Conservation (phyloP, 2,888 invertebrate genomes). For the Fragum fragum region DNA sequence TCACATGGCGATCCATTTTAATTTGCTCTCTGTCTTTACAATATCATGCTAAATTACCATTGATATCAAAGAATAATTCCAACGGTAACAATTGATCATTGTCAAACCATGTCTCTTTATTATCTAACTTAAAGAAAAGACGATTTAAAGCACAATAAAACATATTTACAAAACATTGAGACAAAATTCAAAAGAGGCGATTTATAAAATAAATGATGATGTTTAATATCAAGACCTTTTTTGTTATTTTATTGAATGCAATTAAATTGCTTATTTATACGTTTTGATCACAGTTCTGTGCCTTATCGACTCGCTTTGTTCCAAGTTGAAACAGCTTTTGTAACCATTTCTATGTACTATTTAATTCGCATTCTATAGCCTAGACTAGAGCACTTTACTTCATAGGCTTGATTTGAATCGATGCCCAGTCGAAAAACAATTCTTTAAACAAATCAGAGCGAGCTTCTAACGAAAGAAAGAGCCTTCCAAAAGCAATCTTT, state of each 20-base stretch:
- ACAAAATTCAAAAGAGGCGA: slow-evolving; percentile 8
- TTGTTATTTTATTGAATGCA: slow-evolving; percentile 63
- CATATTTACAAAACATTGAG: slow-evolving; percentile 18
- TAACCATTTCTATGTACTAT: slow-evolving; percentile 51
- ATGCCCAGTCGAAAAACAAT: too few species aligned
- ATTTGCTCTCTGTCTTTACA: too few species aligned
- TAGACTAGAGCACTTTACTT: slow-evolving; percentile 28
- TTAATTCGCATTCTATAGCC: slow-evolving; percentile 57
- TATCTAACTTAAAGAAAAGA: slow-evolving; percentile 13
- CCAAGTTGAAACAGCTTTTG: slow-evolving; percentile 46
- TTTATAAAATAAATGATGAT: slow-evolving; percentile 37
- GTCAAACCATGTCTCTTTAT: not conserved
- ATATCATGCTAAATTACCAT: too few species aligned
- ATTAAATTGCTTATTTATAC: slow-evolving; percentile 63
- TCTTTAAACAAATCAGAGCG: too few species aligned
- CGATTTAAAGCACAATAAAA: slow-evolving; percentile 23
- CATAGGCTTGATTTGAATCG: not conserved
- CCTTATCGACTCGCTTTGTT: slow-evolving; percentile 56
- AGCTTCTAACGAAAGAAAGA: too few species aligned
- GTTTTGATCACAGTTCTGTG: slow-evolving; percentile 54
- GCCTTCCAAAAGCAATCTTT: too few species aligned
- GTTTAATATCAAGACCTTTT: slow-evolving; percentile 38
- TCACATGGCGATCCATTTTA: too few species aligned
- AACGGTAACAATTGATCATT: not conserved
- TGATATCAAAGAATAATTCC: not conserved